Base-by-base conservation (phyloP, 1,140 invertebrate species). In the Drosophila setifemur region DNA sequence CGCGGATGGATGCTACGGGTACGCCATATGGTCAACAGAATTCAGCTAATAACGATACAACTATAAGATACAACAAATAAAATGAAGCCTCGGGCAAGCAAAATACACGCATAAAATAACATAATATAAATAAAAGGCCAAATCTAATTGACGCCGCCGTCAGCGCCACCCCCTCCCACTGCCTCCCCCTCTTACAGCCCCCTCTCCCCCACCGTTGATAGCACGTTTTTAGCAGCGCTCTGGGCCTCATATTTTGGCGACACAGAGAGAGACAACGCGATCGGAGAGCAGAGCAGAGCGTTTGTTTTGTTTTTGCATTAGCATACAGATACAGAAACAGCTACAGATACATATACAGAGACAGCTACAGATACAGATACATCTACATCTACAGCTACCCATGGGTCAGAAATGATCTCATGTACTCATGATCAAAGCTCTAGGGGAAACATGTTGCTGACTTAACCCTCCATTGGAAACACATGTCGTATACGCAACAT, bases 371-470 rank as follows among this genome's bases (percentile, higher is more conserved):
- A 23, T 7, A 6, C 1, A n/a, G 5, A 7, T 28, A n/a, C 23
- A 5, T n/a, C 14, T 31, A 18, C 26, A 18, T 14, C 18, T 23
- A 33, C 43, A 25, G 44, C 16, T 25, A 50, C 47, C n/a, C n/a
- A n/a, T n/a, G 42, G 63, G 50, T 67, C 69, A 57, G 57, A 79
- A 86, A 86, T 86, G 81, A 86, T 86, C 81, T 86, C 81, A 86
- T 86, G 54, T 82, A 83, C 53, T 60, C 49, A 45, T 53, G 50
- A 48, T 43, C 23, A 45, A 43, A 71, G 43, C 40, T 50, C 31
- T 14, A n/a, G 25, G 18, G 54, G 64, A 72, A 83, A 66, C 79
- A 79, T 78, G 68, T 66, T 73, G 60, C 29, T 74, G 58, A 25
- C 49, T 66, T 61, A 61, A 61, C 57, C 57, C 57, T 12, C n/a